phyloP scores from a whole-genome alignment of 2,113 vertebrate species.

The Sinosuthora webbiana region DNA sequence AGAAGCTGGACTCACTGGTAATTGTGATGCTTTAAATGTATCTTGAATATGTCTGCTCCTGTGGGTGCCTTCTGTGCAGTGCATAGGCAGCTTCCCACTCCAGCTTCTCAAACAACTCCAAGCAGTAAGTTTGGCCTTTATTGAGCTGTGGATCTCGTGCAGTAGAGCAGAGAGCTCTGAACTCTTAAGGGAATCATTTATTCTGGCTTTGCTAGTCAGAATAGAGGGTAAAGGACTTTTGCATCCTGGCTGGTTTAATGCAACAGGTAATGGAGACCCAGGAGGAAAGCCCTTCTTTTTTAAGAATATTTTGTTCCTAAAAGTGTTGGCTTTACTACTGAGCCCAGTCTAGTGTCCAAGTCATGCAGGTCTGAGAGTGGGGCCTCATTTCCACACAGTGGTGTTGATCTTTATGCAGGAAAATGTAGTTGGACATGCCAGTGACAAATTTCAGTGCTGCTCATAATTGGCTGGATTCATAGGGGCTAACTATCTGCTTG shows the following conservation, averaged over 20 bases:
- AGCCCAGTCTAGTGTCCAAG: not conserved
- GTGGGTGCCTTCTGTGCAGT: not conserved
- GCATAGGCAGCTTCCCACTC: not conserved
- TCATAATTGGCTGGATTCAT: constrained; percentile 72
- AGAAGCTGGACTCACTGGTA: not conserved
- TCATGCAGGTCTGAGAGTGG: constrained; percentile 47
- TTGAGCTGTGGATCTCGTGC: not conserved
- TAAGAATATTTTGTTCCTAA: not conserved
- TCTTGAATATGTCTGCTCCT: not conserved
- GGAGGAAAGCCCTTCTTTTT: not conserved
- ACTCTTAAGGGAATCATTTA: not conserved
- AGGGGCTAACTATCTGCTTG: constrained; percentile 73
- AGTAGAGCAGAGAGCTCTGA: not conserved
- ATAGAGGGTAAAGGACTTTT: not conserved
- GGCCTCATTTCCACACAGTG: constrained; percentile 65
- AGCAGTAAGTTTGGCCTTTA: not conserved
- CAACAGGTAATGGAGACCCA: not conserved
- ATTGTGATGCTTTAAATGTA: not conserved
- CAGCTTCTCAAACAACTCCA: not conserved
- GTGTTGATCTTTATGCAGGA: constrained; percentile 76
- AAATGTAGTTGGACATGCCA: constrained; percentile 72
- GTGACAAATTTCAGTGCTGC: constrained; percentile 77
- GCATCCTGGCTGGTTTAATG: not conserved
- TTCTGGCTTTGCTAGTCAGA: not conserved
- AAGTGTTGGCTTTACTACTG: not conserved